Conservation (phyloP, 2,888 invertebrate species). For the Odontomyia ornata region DNA sequence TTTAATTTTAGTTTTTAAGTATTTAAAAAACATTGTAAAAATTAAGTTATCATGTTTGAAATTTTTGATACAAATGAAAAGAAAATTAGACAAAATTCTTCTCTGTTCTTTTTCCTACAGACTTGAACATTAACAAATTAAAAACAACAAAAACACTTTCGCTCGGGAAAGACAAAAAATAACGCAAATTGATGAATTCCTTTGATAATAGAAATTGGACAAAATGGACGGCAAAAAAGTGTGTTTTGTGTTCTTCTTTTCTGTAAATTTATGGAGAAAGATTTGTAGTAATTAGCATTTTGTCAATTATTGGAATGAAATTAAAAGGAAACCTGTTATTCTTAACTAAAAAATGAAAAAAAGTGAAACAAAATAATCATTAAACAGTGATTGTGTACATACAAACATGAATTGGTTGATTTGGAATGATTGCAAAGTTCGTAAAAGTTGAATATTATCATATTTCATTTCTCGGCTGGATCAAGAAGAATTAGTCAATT, state of each 20-base stretch:
- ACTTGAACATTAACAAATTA: too few species aligned
- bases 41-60: constrained; percentile 49
- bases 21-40: constrained; percentile 38
- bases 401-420: constrained; percentile 26
- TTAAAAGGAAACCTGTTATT: background rate
- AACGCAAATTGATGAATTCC: background rate
- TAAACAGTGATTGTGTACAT: background rate
- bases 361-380: background rate
- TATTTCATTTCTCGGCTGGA: too few species aligned
- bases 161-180: background rate
- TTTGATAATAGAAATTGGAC: background rate
- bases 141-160: background rate
- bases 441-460: background rate
- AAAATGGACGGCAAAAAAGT: background rate
- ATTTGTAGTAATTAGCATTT: background rate
- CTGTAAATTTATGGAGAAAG: background rate
- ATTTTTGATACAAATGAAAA: constrained; percentile 47
- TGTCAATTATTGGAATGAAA: constrained; percentile 32
- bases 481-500: too few species aligned
- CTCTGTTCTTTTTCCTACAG: constrained; percentile 29
- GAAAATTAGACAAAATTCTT: constrained; percentile 32
- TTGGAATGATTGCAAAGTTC: background rate
- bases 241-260: background rate
- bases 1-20: constrained; percentile 48
- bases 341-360: too few species aligned